Evolutionary conservation across 53 echinoderm and acorn worm species (phyloP), one percentile per base, ranked within the genome.

Genomic region (Pentamera pediparva): DNA sequence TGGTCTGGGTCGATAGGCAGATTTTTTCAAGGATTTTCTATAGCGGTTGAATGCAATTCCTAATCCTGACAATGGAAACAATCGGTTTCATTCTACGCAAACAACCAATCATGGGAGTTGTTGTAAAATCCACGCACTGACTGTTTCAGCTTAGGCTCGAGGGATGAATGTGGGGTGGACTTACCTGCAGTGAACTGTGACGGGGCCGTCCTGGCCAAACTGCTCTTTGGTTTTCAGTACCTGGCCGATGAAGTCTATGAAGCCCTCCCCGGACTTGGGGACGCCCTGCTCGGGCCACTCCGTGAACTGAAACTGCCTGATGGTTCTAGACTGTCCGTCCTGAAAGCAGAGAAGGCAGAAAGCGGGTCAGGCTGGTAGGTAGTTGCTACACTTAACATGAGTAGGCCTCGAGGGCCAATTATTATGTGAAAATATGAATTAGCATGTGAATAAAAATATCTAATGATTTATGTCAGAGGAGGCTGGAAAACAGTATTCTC

Each of bases 281-380:
- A 95, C 96, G 9, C 96, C 96, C 32, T 95, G 96, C 61, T 95
- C 96, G 1, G 96, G 96, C 96, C 96, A 95, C 75, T 91, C 96
- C 17, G 88, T 91, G 69, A 95, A 95, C 77, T 95, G 96, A 59
- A 95, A 95, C 83, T 95, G 96, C 21, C 96, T 78, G 78, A 95
- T 95, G 2, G 96, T 95, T 59, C 96, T 85, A 0, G 96, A 95
- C 77, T 95, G 96, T 43, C 96, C 96, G 67, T 95, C 96, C 96
- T 95, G 63, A 37, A 83, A n/a, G 51, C 34, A 48, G 35, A 67
- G 15, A 65, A 35, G 4, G 24, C n/a, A n/a, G n/a, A n/a, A n/a
- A n/a, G n/a, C n/a, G n/a, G n/a, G n/a, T n/a, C n/a, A n/a, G n/a
- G n/a, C n/a, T n/a, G n/a, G n/a, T n/a, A n/a, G n/a, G n/a, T n/a